Conservation (phyloP, 2,797 vertebrate genomes). For the Taeniopygia guttata region DNA sequence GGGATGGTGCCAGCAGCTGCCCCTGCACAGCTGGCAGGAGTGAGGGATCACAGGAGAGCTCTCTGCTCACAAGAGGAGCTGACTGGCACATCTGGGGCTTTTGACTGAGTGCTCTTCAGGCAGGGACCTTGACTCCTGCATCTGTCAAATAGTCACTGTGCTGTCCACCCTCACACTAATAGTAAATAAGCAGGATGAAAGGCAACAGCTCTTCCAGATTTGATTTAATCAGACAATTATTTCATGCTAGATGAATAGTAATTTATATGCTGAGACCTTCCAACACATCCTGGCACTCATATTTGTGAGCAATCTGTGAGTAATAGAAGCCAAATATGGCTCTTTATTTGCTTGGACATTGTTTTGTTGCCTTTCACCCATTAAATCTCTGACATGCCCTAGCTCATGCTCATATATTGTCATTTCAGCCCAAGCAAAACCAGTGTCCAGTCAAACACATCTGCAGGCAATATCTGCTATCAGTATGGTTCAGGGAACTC, state of each 20-base stretch:
- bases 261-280: slow-evolving; percentile 39
- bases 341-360: slow-evolving; percentile 2
- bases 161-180: not conserved
- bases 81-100: not conserved
- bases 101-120: not conserved
- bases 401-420: not conserved
- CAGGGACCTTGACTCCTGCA: not conserved
- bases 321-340: slow-evolving; percentile 14
- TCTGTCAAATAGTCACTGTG: not conserved
- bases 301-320: slow-evolving; percentile 37
- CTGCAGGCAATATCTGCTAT: not conserved
- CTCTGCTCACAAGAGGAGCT: not conserved
- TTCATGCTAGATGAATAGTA: slow-evolving; percentile 19
- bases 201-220: not conserved
- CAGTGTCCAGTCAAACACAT: not conserved
- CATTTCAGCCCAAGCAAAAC: not conserved
- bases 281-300: slow-evolving; percentile 11
- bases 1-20: not conserved
- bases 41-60: not conserved
- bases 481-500: not conserved
- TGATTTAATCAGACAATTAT: slow-evolving; percentile 35
- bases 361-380: slow-evolving; percentile 6
- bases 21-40: not conserved
- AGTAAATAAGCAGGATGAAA: slow-evolving; percentile 23
- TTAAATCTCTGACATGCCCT: not conserved